Conservation (phyloP, 2,797 vertebrate genomes). For the Triplophysa bombifrons region DNA sequence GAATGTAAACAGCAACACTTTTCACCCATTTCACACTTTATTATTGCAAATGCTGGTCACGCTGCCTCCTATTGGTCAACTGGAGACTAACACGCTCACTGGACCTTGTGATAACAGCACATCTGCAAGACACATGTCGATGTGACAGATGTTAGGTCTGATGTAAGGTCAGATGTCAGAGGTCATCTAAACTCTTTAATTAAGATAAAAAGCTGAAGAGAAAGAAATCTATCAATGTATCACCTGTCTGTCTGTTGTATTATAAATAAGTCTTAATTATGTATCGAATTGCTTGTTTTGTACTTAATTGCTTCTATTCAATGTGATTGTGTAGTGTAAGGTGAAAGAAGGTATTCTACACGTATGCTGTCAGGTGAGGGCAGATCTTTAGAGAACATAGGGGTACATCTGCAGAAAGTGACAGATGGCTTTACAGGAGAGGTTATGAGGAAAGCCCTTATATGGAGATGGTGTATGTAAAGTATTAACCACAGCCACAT, state of each 20-base stretch:
- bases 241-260: too few relatives aligned
- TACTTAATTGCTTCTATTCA: background rate
- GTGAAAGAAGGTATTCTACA: background rate
- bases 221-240: background rate
- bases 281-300: background rate
- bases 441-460: background rate
- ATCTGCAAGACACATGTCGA: constrained; percentile 78
- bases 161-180: constrained; percentile 59
- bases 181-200: constrained; percentile 67
- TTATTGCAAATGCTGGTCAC: constrained; percentile 26
- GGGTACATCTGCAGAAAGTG: background rate
- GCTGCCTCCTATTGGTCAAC: constrained; percentile 49
- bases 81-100: background rate
- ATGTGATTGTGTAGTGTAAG: background rate
- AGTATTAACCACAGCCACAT: too few relatives aligned
- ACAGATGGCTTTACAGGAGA: background rate
- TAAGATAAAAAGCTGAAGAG: constrained; percentile 68
- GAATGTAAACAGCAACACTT: background rate
- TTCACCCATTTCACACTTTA: background rate
- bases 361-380: background rate
- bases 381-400: background rate
- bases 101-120: constrained; percentile 59
- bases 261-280: too few relatives aligned
- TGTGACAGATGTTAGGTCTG: constrained; percentile 64
- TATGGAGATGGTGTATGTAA: background rate